These are phyloP conservation scores for Drosophila kurseongensis DNA, from an alignment of 1,140 invertebrate genomes.

Conservation along the genomic window DNA sequence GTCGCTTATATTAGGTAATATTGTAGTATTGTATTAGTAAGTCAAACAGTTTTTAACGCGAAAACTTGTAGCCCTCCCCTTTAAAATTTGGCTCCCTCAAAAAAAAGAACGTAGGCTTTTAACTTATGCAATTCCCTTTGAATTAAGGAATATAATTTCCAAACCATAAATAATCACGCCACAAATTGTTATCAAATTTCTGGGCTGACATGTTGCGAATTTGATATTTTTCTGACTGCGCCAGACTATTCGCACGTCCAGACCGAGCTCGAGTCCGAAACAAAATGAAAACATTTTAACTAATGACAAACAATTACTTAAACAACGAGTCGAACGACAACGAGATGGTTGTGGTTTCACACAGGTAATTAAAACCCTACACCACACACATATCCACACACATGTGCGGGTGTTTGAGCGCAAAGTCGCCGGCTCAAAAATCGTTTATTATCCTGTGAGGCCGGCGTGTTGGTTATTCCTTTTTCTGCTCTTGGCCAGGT, in stretches of 20 bases:
- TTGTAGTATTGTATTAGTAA: too few species aligned
- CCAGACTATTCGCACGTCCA: background rate
- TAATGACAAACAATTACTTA: slow-evolving; percentile 83
- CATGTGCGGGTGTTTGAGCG: slow-evolving; percentile 59
- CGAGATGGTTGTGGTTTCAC: slow-evolving; percentile 17
- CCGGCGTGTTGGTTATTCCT: slow-evolving; percentile 19
- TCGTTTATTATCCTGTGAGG: slow-evolving; percentile 44
- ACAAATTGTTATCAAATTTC: background rate
- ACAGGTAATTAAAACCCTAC: slow-evolving; percentile 78
- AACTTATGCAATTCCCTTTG: too few species aligned
- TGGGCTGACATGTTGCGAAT: background rate
- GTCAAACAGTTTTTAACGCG: too few species aligned
- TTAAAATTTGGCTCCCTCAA: too few species aligned
- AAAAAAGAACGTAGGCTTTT: too few species aligned
- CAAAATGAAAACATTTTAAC: slow-evolving; percentile 82
- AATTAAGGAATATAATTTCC: too few species aligned
- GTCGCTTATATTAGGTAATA: too few species aligned
- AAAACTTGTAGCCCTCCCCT: too few species aligned
- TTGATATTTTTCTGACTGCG: background rate
- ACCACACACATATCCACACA: slow-evolving; percentile 14
- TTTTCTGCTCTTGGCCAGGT: slow-evolving; percentile 47
- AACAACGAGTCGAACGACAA: slow-evolving; percentile 70
- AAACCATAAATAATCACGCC: too few species aligned
- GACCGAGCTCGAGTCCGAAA: slow-evolving; percentile 16
- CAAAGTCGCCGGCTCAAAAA: slow-evolving; percentile 73